These are phyloP conservation scores for Adrianichthys oophorus DNA, from an alignment of 2,797 vertebrate genomes.

Conservation along the genomic window DNA sequence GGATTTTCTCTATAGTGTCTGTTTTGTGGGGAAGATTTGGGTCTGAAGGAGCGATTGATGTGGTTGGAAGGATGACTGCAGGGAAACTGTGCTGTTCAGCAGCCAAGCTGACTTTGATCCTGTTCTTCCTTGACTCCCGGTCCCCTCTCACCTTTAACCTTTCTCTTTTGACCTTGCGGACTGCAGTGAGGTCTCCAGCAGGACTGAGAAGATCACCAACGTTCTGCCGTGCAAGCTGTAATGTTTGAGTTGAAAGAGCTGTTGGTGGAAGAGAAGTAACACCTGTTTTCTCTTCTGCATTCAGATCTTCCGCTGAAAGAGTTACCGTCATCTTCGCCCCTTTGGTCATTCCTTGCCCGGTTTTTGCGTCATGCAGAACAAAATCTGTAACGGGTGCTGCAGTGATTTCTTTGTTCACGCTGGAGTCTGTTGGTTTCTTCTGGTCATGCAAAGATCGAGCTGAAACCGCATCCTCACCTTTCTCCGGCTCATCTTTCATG, in stretches of 20 bases:
- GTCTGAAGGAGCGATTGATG: not conserved
- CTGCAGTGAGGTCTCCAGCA: slow-evolving; percentile 41
- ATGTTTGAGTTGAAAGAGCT: slow-evolving; percentile 13
- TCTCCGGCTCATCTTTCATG: slow-evolving; percentile 75
- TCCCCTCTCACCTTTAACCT: slow-evolving; percentile 66
- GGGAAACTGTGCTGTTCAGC: slow-evolving; percentile 32
- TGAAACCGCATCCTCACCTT: slow-evolving; percentile 39
- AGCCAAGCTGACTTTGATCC: slow-evolving; percentile 34
- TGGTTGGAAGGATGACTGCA: slow-evolving; percentile 24
- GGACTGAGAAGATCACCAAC: slow-evolving; percentile 35
- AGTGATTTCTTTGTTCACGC: slow-evolving; percentile 10
- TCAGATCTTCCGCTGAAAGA: slow-evolving; percentile 9
- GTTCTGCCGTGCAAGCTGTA: slow-evolving; percentile 33
- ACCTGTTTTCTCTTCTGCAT: slow-evolving; percentile 17
- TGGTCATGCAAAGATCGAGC: slow-evolving; percentile 8
- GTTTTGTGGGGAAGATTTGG: slow-evolving; percentile 24
- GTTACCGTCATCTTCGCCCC: slow-evolving; percentile 46
- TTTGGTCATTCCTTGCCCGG: slow-evolving; percentile 29
- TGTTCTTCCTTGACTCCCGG: slow-evolving; percentile 50
- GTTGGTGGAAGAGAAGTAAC: slow-evolving; percentile 13
- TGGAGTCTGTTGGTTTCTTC: slow-evolving; percentile 27
- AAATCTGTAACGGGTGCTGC: slow-evolving; percentile 3
- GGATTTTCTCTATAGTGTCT: slow-evolving; percentile 8
- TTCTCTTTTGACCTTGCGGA: slow-evolving; percentile 57
- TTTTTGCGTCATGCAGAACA: slow-evolving; percentile 25